These are phyloP conservation scores for Oxytorus armatus DNA, from an alignment of 2,888 invertebrate genomes.

Conservation along the genomic window DNA sequence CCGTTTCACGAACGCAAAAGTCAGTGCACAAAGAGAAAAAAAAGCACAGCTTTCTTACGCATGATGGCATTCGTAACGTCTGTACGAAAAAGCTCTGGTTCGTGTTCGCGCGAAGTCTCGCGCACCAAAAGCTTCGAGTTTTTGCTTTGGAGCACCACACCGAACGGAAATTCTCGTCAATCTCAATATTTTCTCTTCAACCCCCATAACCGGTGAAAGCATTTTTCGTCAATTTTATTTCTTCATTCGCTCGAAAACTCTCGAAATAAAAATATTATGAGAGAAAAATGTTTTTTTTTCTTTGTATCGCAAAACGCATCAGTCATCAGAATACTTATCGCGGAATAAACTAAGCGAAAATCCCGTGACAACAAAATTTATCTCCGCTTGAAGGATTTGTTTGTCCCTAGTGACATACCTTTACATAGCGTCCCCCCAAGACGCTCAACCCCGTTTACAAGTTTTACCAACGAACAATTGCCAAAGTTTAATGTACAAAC, in stretches of 20 bases:
- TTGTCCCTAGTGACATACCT: neutral
- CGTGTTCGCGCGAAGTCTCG: neutral
- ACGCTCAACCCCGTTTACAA: no score
- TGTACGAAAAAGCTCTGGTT: no score
- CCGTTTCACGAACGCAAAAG: constrained; percentile 22
- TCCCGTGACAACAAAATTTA: neutral
- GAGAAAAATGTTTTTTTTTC: no score
- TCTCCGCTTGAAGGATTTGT: neutral
- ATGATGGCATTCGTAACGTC: no score
- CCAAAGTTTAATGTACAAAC: neutral
- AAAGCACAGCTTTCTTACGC: neutral
- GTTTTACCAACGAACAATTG: constrained; percentile 18
- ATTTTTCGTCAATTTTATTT: constrained; percentile 32
- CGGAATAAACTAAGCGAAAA: neutral
- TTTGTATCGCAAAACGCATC: neutral
- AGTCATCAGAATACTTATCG: neutral
- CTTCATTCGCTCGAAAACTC: constrained; percentile 24
- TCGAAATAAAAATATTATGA: neutral
- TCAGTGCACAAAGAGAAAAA: neutral
- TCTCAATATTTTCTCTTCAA: constrained; percentile 12
- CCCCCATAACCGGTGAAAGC: neutral
- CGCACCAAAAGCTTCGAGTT: neutral
- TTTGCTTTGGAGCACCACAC: neutral
- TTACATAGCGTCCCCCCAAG: no score
- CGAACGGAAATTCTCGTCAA: constrained; percentile 12